Percentiles rank a stretch among this genome's conserved stretches.
These are phyloP conservation scores for Phenganax stokvisi DNA, from an alignment of 92 coral and sea anemone species.

Conservation along the genomic window DNA sequence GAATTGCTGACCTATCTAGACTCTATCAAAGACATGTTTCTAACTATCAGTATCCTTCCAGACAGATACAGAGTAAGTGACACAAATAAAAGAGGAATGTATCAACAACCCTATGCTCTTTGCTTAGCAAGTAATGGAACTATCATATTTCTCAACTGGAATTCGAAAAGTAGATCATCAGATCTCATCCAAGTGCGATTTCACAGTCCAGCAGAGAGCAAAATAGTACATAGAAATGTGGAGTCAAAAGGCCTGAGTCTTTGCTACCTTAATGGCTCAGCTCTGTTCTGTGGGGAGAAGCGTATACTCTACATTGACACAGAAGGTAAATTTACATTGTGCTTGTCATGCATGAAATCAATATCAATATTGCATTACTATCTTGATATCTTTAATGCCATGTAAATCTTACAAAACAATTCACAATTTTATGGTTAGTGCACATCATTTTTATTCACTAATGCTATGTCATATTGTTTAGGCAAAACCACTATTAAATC, in stretches of 20 bases:
- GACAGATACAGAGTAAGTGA: conserved; percentile 53
- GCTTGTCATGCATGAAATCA: too few relatives aligned
- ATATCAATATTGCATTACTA: too few relatives aligned
- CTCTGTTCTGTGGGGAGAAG: conserved; percentile 48
- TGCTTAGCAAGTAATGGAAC: conserved; percentile 44
- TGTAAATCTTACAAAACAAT: background rate
- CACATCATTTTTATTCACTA: too few relatives aligned
- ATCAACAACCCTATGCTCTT: conserved; percentile 52
- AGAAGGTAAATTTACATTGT: conserved; percentile 30
- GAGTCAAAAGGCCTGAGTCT: conserved; percentile 45
- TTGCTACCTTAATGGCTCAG: conserved; percentile 43
- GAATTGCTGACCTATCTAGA: conserved; percentile 35
- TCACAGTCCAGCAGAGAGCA: conserved; percentile 49
- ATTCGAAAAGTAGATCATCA: conserved; percentile 46
- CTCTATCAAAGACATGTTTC: conserved; percentile 43
- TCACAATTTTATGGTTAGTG: too few relatives aligned
- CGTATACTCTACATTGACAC: conserved; percentile 46
- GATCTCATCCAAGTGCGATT: conserved; percentile 45
- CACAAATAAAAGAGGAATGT: conserved; percentile 47
- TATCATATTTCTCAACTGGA: conserved; percentile 51
- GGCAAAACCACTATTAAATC: conserved; percentile 40
- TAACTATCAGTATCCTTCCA: conserved; percentile 50
- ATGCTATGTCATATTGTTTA: background rate
- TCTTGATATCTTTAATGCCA: background rate
- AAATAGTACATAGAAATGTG: conserved; percentile 43